Conservation (phyloP, 2,888 invertebrate genomes). For the Neria commutata region DNA sequence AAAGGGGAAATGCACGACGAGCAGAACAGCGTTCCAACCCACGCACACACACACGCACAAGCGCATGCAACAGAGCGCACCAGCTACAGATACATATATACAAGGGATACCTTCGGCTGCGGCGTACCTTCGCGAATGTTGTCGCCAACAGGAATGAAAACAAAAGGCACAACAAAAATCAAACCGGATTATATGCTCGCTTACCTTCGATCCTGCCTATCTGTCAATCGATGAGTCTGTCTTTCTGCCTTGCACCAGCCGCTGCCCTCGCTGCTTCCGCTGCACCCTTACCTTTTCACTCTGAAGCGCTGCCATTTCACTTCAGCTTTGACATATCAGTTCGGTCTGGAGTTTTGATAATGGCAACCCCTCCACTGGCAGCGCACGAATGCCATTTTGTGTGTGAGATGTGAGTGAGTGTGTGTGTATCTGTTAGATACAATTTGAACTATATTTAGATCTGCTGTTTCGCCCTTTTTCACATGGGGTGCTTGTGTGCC, state of each 20-base stretch:
- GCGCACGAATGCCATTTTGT: background rate
- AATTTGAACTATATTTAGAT: constrained; percentile 1
- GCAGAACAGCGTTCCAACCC: too few species aligned
- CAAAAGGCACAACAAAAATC: background rate
- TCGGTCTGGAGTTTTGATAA: background rate
- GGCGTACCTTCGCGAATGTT: background rate
- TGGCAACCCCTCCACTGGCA: background rate
- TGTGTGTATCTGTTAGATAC: constrained; percentile 1
- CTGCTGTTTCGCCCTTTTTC: background rate
- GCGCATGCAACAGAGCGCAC: too few species aligned
- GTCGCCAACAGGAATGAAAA: background rate
- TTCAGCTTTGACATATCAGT: background rate
- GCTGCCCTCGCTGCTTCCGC: too few species aligned
- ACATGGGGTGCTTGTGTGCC: too few species aligned
- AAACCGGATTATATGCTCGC: constrained; percentile 2
- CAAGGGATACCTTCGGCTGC: background rate
- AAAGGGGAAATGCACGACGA: constrained; percentile 27
- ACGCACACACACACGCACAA: constrained; percentile 9
- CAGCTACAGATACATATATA: background rate
- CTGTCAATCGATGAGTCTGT: too few species aligned
- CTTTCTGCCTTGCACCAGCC: too few species aligned
- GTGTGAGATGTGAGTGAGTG: too few species aligned
- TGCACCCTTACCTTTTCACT: background rate
- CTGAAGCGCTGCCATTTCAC: background rate
- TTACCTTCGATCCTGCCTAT: too few species aligned